These are phyloP conservation scores for Nicator chloris DNA, from an alignment of 2,113 vertebrate genomes.

Conservation along the genomic window DNA sequence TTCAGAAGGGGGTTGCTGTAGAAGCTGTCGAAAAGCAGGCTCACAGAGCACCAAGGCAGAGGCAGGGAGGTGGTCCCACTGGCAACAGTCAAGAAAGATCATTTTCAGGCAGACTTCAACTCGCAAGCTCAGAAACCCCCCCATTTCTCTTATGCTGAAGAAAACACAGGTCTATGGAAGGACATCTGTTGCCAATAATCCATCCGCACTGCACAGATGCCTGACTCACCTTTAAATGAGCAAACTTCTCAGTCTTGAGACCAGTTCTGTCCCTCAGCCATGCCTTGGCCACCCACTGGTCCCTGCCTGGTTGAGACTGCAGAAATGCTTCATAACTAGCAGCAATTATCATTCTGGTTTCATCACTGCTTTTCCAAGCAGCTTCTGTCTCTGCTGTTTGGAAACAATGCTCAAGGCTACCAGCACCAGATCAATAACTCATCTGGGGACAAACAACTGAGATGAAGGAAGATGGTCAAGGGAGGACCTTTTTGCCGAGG, in stretches of 20 bases:
- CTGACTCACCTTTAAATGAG: background rate
- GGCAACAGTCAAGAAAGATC: background rate
- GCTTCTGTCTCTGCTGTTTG: conserved; percentile 3
- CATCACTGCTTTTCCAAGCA: conserved; percentile 1
- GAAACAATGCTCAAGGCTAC: conserved; percentile 35
- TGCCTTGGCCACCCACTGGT: background rate
- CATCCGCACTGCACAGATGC: background rate
- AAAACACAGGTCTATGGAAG: background rate
- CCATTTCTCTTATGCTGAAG: background rate
- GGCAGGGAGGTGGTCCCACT: background rate
- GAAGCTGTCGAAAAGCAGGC: background rate
- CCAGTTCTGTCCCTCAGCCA: background rate
- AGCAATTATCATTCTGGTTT: conserved; percentile 19
- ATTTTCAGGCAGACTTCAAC: background rate
- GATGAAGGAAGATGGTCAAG: background rate
- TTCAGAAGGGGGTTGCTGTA: background rate
- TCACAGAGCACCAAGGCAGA: background rate
- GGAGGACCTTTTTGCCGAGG: background rate
- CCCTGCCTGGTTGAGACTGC: background rate
- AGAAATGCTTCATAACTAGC: background rate
- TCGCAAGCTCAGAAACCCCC: background rate
- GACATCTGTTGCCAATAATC: background rate
- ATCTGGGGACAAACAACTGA: background rate
- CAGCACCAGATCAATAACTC: conserved; percentile 27
- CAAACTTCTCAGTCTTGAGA: background rate